Evolutionary conservation across 2,888 invertebrate genomes (phyloP).

Genomic region (Meiosimyza platycephala): DNA sequence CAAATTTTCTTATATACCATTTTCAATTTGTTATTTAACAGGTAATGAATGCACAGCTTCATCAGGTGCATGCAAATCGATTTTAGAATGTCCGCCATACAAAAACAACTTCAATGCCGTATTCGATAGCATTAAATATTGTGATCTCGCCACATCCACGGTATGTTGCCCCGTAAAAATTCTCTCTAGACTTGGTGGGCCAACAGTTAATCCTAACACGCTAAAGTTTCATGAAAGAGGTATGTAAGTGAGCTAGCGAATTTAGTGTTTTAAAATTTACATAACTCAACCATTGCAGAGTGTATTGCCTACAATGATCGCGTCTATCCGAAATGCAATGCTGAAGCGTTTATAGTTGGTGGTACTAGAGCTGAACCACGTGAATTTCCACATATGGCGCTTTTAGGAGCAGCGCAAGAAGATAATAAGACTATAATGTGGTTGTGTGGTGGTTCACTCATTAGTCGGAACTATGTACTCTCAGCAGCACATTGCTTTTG

Average conservation of each 20-base stretch:
- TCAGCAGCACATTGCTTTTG: slow-evolving; percentile 72
- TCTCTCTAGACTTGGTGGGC: too few species aligned
- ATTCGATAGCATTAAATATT: slow-evolving; percentile 3
- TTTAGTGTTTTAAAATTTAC: not conserved
- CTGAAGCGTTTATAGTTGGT: slow-evolving; percentile 66
- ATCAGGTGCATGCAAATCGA: slow-evolving; percentile 2
- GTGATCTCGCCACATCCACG: not conserved
- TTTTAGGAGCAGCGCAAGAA: slow-evolving; percentile 47
- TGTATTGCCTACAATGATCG: slow-evolving; percentile 20
- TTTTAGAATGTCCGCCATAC: slow-evolving; percentile 20
- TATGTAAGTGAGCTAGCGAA: too few species aligned
- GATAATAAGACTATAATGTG: slow-evolving; percentile 52
- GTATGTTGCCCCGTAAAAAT: slow-evolving; percentile 23
- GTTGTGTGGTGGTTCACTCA: slow-evolving; percentile 59
- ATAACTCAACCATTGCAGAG: not conserved
- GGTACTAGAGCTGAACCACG: slow-evolving; percentile 55
- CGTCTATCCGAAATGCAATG: slow-evolving; percentile 42
- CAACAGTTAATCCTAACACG: too few species aligned
- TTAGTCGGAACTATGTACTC: slow-evolving; percentile 62
- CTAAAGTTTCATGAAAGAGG: too few species aligned
- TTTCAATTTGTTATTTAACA: too few species aligned
- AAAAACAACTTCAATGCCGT: slow-evolving; percentile 4
- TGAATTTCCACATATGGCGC: slow-evolving; percentile 62
- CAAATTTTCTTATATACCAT: too few species aligned
- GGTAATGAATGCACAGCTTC: not conserved